Evolutionary conservation across 2,113 vertebrate species (phyloP).

Genomic region (Seriola quinqueradiata): DNA sequence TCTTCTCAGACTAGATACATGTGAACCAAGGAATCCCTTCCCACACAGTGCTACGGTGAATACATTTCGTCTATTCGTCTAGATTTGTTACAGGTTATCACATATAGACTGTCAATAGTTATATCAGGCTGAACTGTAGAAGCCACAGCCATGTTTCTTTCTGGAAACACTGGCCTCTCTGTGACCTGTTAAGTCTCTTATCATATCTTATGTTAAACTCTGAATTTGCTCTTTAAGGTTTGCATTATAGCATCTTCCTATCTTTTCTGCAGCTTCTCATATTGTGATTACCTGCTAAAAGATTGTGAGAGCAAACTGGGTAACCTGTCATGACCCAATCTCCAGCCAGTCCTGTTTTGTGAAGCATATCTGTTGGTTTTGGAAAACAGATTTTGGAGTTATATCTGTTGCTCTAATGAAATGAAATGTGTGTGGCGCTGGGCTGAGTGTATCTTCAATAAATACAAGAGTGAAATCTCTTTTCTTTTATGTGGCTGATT

Average conservation of each 20-base stretch:
- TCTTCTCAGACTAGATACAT: background rate
- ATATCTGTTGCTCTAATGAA: slow-evolving; percentile 20
- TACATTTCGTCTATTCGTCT: background rate
- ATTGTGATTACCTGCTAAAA: slow-evolving; percentile 23
- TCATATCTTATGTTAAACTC: slow-evolving; percentile 3
- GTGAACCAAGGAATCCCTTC: too few species aligned
- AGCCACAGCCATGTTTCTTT: background rate
- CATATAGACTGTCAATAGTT: background rate
- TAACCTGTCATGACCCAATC: slow-evolving; percentile 20
- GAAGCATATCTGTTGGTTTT: slow-evolving; percentile 15
- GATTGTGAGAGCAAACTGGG: slow-evolving; percentile 6
- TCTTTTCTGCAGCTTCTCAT: slow-evolving; percentile 6
- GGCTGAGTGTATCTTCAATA: background rate
- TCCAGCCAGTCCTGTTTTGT: slow-evolving; percentile 2
- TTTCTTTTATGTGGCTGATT: slow-evolving; percentile 2
- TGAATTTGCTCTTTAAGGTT: background rate
- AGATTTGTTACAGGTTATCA: background rate
- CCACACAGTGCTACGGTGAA: too few species aligned
- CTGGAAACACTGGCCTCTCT: background rate
- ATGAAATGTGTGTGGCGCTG: slow-evolving; percentile 4
- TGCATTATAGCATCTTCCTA: slow-evolving; percentile 20
- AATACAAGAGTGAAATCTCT: background rate
- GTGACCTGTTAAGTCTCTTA: slow-evolving; percentile 12
- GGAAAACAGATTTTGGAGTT: slow-evolving; percentile 36
- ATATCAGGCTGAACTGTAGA: background rate